Conservation (phyloP, 2,113 vertebrate genomes). For the Brachionichthys hirsutus region DNA sequence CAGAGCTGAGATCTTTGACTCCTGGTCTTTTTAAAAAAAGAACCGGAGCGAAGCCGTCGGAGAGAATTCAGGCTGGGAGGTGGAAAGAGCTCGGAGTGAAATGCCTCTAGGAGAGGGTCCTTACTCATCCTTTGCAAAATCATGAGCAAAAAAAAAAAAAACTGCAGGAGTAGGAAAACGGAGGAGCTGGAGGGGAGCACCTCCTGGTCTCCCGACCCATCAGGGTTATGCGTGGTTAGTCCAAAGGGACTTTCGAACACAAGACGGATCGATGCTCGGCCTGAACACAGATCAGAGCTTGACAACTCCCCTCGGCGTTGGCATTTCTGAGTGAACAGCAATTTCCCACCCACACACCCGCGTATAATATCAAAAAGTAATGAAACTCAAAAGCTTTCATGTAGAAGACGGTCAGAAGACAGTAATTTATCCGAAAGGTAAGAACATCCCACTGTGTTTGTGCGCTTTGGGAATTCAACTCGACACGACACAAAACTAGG, state of each 20-base stretch:
- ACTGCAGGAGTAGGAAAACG: conserved; percentile 25
- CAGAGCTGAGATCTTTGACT: conserved; percentile 61
- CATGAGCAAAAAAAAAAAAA: conserved; percentile 52
- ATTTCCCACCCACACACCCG: conserved; percentile 61
- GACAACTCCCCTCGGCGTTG: conserved; percentile 67
- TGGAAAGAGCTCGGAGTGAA: conserved; percentile 43
- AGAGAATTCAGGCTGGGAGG: conserved; percentile 41
- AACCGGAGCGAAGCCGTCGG: conserved; percentile 34
- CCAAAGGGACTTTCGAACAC: conserved; percentile 47
- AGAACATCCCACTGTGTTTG: not conserved
- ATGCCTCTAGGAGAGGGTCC: conserved; percentile 69
- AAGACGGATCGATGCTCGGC: conserved; percentile 62
- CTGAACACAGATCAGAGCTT: conserved; percentile 68
- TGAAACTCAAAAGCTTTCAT: conserved; percentile 35
- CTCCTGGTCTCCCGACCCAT: conserved; percentile 56
- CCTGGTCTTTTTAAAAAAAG: conserved; percentile 53
- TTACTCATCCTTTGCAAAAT: conserved; percentile 59
- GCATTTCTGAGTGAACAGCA: conserved; percentile 68
- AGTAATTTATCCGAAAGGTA: conserved; percentile 19
- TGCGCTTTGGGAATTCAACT: conserved; percentile 3
- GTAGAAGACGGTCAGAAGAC: conserved; percentile 45
- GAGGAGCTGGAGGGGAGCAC: conserved; percentile 48
- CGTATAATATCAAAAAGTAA: conserved; percentile 60
- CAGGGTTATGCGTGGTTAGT: conserved; percentile 56
- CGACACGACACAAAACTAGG: not conserved